Evolutionary conservation across 2,797 vertebrate species (phyloP), one percentile per base, ranked within the genome.

Genomic region (Cynodonichthys magdalenae): DNA sequence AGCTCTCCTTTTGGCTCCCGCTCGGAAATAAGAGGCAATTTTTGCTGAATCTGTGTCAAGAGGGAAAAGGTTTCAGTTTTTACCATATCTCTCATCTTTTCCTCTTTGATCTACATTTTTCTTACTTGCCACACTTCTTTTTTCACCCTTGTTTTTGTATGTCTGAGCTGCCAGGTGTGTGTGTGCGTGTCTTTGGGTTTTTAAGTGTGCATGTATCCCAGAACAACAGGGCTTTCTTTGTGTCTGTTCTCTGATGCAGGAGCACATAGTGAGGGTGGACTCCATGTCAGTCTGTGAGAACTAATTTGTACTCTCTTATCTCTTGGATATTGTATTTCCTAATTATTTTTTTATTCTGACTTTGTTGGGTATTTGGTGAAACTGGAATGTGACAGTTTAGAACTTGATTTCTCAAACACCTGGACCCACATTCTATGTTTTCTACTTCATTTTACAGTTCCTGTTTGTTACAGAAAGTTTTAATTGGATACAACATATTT

Each of bases 221-320:
- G 71, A 57, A 56, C 63, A 87, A 91, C 88, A 92, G 79, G 68
- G 66, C 69, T 42, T 82, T 75, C 69, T 85, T 90, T 93, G 89
- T 93, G 69, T 86, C 63, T 74, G 56, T 82, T 71, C 82, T 71
- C 57, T 74, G 64, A 71, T 78, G 71, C 70, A 69, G 79, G 64
- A 64, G 66, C 66, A 51, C 54, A 66, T 44, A 36, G 50, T 24
- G 47, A 19, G 28, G 19, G n/a, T n/a, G 39, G 55, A 27, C 15
- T 9, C 64, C 79, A 76, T 89, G 81, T 91, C 85, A 75, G 78
- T 84, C 81, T 84, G 83, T 89, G 87, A 87, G 82, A 89, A 90
- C 79, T 85, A 69, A 91, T 90, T 91, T 91, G 87, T 88, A 81
- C 74, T 55, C 63, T 42, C 69, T 86, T 85, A 80, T 86, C 80